These are phyloP conservation scores for Emys orbicularis DNA, from an alignment of 2,797 vertebrate genomes.

Conservation along the genomic window DNA sequence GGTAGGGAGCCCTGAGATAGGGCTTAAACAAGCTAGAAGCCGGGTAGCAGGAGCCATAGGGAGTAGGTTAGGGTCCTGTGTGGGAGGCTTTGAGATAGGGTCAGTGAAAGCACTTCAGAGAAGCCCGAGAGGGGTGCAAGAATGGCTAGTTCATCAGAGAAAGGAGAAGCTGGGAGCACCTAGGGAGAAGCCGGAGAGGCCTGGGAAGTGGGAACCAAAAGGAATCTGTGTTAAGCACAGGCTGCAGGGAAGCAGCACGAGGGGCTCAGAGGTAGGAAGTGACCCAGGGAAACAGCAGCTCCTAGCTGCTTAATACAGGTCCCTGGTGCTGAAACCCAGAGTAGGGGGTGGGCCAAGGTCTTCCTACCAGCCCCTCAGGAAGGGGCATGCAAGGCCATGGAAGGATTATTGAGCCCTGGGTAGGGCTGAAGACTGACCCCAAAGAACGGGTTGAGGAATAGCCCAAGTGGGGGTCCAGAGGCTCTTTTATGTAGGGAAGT, in stretches of 20 bases:
- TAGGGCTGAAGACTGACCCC: too few species aligned
- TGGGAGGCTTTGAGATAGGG: background rate
- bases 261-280: background rate
- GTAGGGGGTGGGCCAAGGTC: background rate
- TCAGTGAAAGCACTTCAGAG: background rate
- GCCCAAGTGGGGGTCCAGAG: background rate
- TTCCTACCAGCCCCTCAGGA: background rate
- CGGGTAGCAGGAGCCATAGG: background rate
- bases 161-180: background rate
- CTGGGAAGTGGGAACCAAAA: background rate
- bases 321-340: background rate
- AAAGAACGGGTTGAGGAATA: too few species aligned
- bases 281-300: background rate
- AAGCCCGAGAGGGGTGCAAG: background rate
- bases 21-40: background rate
- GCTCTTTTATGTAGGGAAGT: background rate
- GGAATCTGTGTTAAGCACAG: background rate
- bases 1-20: background rate
- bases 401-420: too few species aligned
- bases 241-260: background rate
- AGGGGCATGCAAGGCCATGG: background rate
- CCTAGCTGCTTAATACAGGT: background rate
- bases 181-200: background rate
- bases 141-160: background rate
- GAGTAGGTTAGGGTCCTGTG: background rate